phyloP scores from a whole-genome alignment of 2,888 invertebrate genomes.

The Prenolepis imparis region DNA sequence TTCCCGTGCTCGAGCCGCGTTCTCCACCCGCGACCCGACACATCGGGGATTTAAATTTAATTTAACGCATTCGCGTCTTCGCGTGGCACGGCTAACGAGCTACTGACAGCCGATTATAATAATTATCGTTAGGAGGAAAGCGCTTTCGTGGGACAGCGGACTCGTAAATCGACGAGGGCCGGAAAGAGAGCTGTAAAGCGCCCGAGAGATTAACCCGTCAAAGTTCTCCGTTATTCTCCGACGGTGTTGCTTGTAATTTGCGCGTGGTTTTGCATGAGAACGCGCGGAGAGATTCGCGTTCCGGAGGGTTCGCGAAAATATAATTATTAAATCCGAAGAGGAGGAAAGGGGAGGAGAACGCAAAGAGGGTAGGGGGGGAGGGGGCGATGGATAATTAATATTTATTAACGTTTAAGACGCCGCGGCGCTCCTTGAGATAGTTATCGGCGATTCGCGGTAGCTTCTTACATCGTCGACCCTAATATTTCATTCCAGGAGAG shows the following conservation, averaged over 20 bases:
- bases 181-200: constrained; percentile 73
- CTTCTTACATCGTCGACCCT: constrained; percentile 23
- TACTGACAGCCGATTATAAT: constrained; percentile 77
- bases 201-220: constrained; percentile 74
- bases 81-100: constrained; percentile 72
- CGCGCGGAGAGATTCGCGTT: constrained; percentile 31
- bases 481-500: background rate
- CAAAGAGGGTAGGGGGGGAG: background rate
- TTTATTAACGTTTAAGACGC: constrained; percentile 57
- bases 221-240: constrained; percentile 44
- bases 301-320: constrained; percentile 37
- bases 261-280: constrained; percentile 59
- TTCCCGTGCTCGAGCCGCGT: background rate
- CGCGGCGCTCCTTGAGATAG: constrained; percentile 33
- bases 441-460: constrained; percentile 24
- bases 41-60: constrained; percentile 73
- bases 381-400: constrained; percentile 67
- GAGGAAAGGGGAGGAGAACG: too few species aligned
- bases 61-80: constrained; percentile 76
- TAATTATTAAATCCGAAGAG: constrained; percentile 66
- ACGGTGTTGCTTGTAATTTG: constrained; percentile 67
- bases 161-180: constrained; percentile 46
- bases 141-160: constrained; percentile 50
- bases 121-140: constrained; percentile 72
- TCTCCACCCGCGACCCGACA: constrained; percentile 40